Percentiles rank a stretch among this genome's conserved stretches.
Evolutionary conservation across 1,140 invertebrate species (phyloP).

Genomic region (Drosophila arawakana): DNA sequence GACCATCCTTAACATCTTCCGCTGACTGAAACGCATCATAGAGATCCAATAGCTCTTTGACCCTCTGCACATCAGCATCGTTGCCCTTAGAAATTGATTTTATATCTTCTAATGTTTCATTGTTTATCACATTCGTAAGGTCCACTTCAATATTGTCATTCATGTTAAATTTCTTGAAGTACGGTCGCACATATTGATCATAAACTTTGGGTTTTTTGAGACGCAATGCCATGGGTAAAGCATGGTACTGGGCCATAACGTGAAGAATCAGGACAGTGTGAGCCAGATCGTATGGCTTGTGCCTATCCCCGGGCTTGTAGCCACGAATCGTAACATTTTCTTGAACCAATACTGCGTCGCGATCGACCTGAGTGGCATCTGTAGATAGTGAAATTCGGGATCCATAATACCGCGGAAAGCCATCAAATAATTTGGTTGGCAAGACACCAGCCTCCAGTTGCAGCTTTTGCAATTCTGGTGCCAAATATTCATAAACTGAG

Average conservation of each 20-base stretch:
- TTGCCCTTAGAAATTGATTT: slow-evolving; percentile 33
- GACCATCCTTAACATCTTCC: slow-evolving; percentile 50
- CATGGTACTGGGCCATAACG: slow-evolving; percentile 86
- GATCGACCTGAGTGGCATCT: slow-evolving; percentile 84
- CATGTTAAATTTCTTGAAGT: slow-evolving; percentile 76
- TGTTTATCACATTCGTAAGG: slow-evolving; percentile 29
- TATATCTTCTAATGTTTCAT: slow-evolving; percentile 50
- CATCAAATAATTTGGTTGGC: slow-evolving; percentile 84
- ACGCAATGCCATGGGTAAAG: slow-evolving; percentile 86
- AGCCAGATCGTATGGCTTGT: slow-evolving; percentile 85
- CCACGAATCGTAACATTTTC: slow-evolving; percentile 86
- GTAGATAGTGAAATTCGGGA: slow-evolving; percentile 85
- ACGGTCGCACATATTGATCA: slow-evolving; percentile 83
- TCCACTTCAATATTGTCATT: slow-evolving; percentile 48
- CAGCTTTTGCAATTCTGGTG: slow-evolving; percentile 85
- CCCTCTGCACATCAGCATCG: slow-evolving; percentile 38
- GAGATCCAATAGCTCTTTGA: slow-evolving; percentile 42
- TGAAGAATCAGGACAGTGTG: slow-evolving; percentile 85
- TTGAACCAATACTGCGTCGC: slow-evolving; percentile 86
- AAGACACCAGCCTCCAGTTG: slow-evolving; percentile 85
- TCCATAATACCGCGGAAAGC: slow-evolving; percentile 86
- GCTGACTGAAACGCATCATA: slow-evolving; percentile 44
- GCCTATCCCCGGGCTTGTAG: slow-evolving; percentile 85
- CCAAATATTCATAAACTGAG: slow-evolving; percentile 85
- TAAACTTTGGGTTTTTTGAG: slow-evolving; percentile 85